Conservation (phyloP, 2,113 vertebrate genomes). For the Amazona guildingii region DNA sequence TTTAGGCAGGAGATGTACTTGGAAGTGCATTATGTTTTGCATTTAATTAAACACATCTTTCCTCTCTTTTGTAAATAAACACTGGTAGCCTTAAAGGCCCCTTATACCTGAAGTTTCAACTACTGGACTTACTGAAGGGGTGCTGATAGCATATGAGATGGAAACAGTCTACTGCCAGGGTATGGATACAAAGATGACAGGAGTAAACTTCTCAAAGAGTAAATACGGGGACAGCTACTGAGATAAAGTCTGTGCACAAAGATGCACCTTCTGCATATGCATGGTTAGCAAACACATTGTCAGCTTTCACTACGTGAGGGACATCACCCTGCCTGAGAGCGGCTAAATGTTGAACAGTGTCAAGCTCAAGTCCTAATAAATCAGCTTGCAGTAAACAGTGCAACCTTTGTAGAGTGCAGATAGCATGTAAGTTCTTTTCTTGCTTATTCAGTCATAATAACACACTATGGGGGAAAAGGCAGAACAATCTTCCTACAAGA, state of each 20-base stretch:
- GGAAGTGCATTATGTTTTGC: not conserved
- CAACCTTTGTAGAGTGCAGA: not conserved
- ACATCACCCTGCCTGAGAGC: not conserved
- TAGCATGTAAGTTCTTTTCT: not conserved
- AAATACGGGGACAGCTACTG: accelerated
- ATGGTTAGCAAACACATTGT: not conserved
- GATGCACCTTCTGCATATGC: not conserved
- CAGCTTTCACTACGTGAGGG: accelerated
- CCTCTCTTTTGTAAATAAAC: not conserved
- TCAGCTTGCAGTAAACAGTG: not conserved
- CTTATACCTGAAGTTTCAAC: not conserved
- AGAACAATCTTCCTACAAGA: not conserved
- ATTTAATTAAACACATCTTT: not conserved
- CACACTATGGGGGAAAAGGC: not conserved
- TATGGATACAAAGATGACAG: not conserved
- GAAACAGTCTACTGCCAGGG: not conserved
- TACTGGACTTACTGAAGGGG: not conserved
- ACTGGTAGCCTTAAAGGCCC: not conserved
- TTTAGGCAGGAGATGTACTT: not conserved
- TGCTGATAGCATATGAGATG: not conserved
- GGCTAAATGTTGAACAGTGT: not conserved
- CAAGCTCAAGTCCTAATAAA: not conserved
- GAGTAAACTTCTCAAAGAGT: not conserved
- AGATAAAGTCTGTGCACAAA: not conserved
- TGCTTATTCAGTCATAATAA: not conserved